Evolutionary conservation across 2,113 vertebrate genomes (phyloP), one percentile per base, ranked within the genome.

Genomic region (Cromileptes altivelis): DNA sequence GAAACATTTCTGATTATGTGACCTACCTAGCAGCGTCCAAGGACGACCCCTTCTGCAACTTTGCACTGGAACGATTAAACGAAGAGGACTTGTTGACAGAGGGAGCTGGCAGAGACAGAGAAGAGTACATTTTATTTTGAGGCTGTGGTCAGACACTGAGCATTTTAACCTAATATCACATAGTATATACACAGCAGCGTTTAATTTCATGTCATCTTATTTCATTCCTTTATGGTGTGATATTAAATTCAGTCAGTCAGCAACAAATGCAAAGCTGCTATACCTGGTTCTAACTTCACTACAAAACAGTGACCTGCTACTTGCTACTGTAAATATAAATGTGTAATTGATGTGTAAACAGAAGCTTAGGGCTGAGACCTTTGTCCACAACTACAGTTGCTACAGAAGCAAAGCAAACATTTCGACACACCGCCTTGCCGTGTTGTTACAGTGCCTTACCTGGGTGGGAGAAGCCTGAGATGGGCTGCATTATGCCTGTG

Each of bases 51-150:
- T 99, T 99, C 84, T 98, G 97, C 45, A 99, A 91, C 88, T 99
- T 99, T 70, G 94, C 90, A 75, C 96, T 97, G 74, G 98, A 96
- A 58, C 98, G 97, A 92, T 96, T 97, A 87, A 99, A 98, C 10
- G 98, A 98, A 88, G 97, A 95, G 83, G 96, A 96, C 96, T 98
- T 98, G 97, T 97, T 98, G 95, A 97, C 96, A 19, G 96, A 94
- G 87, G 97, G 94, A 94, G 95, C 95, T 97, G 88, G 78, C 21
- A 65, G 68, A 64, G 19, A 15, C 21, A 76, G 11, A 72, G 37
- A 23, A 57, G 0, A 74, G 10, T 0, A 18, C 0, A 15, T 19
- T 42, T 61, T 45, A 71, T 4, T 37, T 27, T 50, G 33, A 55
- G 23, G 30, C 10, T 23, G 37, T 14, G 12, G 13, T 50, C 25